Evolutionary conservation across 2,797 vertebrate species (phyloP), one percentile per base, ranked within the genome.

Genomic region (Sebastiscus tertius): DNA sequence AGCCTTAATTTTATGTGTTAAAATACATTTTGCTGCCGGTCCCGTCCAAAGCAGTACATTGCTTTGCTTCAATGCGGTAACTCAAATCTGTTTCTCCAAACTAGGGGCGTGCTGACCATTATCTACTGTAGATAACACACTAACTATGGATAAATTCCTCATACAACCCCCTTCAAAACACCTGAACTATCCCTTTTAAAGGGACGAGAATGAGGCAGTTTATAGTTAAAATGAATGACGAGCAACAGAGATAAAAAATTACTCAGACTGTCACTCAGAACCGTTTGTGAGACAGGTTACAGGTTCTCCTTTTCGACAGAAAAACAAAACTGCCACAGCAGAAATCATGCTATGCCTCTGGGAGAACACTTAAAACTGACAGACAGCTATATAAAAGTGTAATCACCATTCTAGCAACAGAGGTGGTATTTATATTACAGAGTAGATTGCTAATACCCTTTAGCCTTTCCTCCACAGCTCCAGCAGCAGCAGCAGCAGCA

Each of bases 371-470:
- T 88, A 79, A 83, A 82, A 68, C 56, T 83, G 84, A 80, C 36
- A 75, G 80, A 82, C 85, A 9, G 82, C 80, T 84, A 49, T 84
- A 87, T 89, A 87, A 89, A 90, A 82, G 75, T 68, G 79, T 87
- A 89, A 93, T 91, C 87, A 86, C 81, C 68, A 75, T 55, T 75
- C 72, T 76, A 63, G 84, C 63, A 52, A 80, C 69, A 33, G 59
- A 80, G 70, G 80, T 75, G 83, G 84, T 82, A 84, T 90, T 93
- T 87, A 83, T 94, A 85, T 89, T 83, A 88, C 83, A 89, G 86
- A 88, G 75, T 52, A 76, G 89, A 52, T 82, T 70, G 64, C 86
- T 87, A 89, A 87, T 92, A 77, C 69, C 82, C 79, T 87, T 79
- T 83, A 85, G 82, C 77, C 73, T 70, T 78, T 70, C 3, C 22